phyloP scores from a whole-genome alignment of 1,140 invertebrate species.

The Eriocheir sinensis region DNA sequence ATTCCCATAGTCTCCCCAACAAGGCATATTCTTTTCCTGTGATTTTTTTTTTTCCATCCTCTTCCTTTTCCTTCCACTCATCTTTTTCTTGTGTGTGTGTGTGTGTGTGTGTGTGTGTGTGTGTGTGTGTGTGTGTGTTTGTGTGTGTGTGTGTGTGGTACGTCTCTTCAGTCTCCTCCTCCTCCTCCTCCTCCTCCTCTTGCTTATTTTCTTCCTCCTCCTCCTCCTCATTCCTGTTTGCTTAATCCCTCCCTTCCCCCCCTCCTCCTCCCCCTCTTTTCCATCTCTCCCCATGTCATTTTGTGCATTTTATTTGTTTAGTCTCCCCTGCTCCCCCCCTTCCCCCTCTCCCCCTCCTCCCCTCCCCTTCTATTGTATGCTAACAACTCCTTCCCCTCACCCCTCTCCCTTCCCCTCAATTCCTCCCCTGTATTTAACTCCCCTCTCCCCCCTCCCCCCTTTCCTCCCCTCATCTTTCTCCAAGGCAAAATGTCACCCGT shows the following conservation, averaged over 20 bases:
- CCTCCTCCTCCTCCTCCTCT: background rate
- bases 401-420: background rate
- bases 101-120: too few relatives aligned
- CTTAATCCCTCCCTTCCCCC: background rate
- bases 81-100: too few relatives aligned
- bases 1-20: background rate
- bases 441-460: background rate
- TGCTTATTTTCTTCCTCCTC: background rate
- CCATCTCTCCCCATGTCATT: too few relatives aligned
- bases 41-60: background rate
- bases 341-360: background rate
- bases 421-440: too few relatives aligned
- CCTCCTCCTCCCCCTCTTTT: background rate
- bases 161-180: too few relatives aligned
- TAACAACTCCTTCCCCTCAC: background rate
- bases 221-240: too few relatives aligned
- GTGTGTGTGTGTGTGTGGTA: too few relatives aligned
- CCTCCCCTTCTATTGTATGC: too few relatives aligned
- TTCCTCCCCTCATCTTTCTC: too few relatives aligned
- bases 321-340: background rate
- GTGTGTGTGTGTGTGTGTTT: too few relatives aligned
- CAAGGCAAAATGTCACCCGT: too few relatives aligned
- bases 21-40: background rate
- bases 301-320: too few relatives aligned
- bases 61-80: background rate